Percentiles rank a stretch among this genome's conserved stretches.
These are phyloP conservation scores for Prosapia bicincta DNA, from an alignment of 2,888 invertebrate genomes.

Conservation along the genomic window DNA sequence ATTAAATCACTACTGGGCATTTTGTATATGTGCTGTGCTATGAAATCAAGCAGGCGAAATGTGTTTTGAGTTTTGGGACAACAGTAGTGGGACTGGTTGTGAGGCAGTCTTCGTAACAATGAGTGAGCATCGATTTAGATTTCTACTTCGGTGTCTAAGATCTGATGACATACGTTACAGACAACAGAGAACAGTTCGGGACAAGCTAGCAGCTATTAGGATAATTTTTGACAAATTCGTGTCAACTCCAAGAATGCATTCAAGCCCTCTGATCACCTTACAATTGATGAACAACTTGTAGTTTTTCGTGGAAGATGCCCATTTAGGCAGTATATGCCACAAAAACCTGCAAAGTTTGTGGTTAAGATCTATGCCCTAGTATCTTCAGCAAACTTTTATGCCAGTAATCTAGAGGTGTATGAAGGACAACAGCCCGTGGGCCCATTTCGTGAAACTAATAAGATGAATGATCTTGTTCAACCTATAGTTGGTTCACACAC, in stretches of 20 bases:
- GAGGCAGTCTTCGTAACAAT: slow-evolving; percentile 10
- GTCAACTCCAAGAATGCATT: neutral
- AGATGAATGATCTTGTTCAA: neutral
- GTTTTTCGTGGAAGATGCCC: no score
- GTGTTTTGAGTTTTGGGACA: no score
- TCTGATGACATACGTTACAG: neutral
- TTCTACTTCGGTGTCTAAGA: no score
- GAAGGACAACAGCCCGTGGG: slow-evolving; percentile 6
- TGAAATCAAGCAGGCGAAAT: no score
- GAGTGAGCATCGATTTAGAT: slow-evolving; percentile 12
- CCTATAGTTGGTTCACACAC: neutral
- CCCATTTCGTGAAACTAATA: neutral
- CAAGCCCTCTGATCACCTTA: slow-evolving; percentile 8
- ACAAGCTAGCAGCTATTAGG: no score
- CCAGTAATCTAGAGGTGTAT: no score
- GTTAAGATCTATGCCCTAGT: slow-evolving; percentile 5
- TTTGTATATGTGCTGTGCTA: no score
- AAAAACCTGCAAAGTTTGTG: no score
- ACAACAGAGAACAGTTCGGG: neutral
- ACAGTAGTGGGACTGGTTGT: slow-evolving; percentile 7
- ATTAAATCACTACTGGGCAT: no score
- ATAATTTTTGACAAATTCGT: slow-evolving; percentile 1
- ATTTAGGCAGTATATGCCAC: no score
- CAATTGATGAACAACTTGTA: no score
- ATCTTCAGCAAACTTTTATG: no score